A percentile compares a stretch with the other conserved stretches of the same genome.
Evolutionary conservation across 2,888 invertebrate genomes (phyloP).

Genomic region (Drosophila atroscutellata): DNA sequence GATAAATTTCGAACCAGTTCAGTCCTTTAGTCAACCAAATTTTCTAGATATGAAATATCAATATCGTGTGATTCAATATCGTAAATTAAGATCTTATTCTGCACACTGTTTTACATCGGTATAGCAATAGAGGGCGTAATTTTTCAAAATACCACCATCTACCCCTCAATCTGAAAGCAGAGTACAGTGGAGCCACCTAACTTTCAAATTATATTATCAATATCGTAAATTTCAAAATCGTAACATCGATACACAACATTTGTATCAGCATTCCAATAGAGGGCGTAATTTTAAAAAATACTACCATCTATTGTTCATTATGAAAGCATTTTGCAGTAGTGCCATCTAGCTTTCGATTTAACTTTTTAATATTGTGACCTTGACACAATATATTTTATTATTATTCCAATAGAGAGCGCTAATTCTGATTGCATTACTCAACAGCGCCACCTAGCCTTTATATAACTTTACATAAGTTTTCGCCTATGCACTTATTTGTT

Average conservation of each 20-base stretch:
- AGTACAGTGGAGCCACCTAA: no score
- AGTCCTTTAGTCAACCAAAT: background rate
- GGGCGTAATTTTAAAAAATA: no score
- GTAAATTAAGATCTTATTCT: background rate
- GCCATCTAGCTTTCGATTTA: no score
- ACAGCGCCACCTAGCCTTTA: constrained; percentile 25
- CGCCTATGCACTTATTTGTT: rapidly evolving
- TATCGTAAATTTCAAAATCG: no score
- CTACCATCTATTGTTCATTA: no score
- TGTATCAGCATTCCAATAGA: no score
- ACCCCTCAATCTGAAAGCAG: no score
- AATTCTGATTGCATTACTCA: background rate
- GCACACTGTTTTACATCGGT: background rate
- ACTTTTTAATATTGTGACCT: background rate
- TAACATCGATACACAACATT: no score
- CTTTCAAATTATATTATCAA: no score
- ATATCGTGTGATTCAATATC: background rate
- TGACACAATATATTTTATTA: background rate
- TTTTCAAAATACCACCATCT: constrained; percentile 26
- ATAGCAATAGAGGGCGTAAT: background rate
- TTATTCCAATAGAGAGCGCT: no score
- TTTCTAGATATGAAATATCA: background rate
- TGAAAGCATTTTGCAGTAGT: no score
- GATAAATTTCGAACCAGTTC: background rate
- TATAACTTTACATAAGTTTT: background rate